Evolutionary conservation across 2,113 vertebrate species (phyloP).

Genomic region (Illadopsis cleaveri): DNA sequence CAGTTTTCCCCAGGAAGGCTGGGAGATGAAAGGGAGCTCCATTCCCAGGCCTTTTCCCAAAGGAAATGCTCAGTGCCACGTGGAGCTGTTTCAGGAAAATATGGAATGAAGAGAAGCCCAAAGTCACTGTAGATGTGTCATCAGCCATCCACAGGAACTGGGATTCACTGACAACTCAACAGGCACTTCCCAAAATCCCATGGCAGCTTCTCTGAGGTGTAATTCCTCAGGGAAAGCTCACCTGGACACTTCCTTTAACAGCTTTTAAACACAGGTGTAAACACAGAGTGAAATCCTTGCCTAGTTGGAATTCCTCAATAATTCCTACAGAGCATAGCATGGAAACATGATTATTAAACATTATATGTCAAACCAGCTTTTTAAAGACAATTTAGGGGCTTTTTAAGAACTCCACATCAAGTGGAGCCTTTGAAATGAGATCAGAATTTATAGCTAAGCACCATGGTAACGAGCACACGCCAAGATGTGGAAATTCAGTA

Average conservation of each 20-base stretch:
- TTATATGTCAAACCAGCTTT: not conserved
- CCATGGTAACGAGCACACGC: rapidly evolving
- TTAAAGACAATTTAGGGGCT: not conserved
- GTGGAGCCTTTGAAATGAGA: not conserved
- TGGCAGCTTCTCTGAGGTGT: not conserved
- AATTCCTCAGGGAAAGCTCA: not conserved
- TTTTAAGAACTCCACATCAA: not conserved
- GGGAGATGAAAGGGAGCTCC: conserved; percentile 23
- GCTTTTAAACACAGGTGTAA: not conserved
- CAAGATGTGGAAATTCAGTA: not conserved
- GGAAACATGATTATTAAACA: not conserved
- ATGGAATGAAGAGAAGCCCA: not conserved
- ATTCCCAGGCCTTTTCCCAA: not conserved
- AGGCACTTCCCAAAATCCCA: not conserved
- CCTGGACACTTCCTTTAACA: not conserved
- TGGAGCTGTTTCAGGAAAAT: not conserved
- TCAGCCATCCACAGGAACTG: not conserved
- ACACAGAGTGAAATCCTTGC: not conserved
- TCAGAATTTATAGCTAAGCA: not conserved
- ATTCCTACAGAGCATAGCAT: not conserved
- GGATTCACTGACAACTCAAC: not conserved
- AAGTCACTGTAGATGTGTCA: not conserved
- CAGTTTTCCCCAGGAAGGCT: not conserved
- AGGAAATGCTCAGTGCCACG: not conserved
- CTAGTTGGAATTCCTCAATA: not conserved